Evolutionary conservation across 1,140 invertebrate species (phyloP).

Genomic region (Drosophila setifemur): DNA sequence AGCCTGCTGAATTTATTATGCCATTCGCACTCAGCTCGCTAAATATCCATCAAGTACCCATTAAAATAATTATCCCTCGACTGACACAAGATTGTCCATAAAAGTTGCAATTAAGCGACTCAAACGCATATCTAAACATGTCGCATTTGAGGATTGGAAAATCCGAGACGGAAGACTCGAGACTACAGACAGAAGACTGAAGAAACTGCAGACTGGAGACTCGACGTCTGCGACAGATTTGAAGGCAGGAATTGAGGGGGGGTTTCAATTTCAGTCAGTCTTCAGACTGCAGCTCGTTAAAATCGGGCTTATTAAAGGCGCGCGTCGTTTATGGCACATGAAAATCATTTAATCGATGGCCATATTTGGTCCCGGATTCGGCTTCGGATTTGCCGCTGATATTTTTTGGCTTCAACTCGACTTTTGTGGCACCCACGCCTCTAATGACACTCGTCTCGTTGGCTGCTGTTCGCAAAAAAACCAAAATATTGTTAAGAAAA

Average conservation of each 20-base stretch:
- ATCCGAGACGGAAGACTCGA: constrained; percentile 3
- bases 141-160: constrained; percentile 9
- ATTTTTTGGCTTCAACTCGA: constrained; percentile 15
- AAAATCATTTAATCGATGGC: constrained; percentile 78
- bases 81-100: constrained; percentile 62
- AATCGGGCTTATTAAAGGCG: constrained; percentile 72
- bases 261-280: constrained; percentile 56
- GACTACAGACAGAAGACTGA: constrained; percentile 10
- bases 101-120: constrained; percentile 75
- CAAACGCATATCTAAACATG: constrained; percentile 70
- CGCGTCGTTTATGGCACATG: constrained; percentile 78
- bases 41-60: constrained; percentile 67
- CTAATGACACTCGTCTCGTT: constrained; percentile 38
- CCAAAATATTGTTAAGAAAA: no score
- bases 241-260: constrained; percentile 18
- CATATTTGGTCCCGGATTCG: constrained; percentile 56
- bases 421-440: constrained; percentile 30
- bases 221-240: constrained; percentile 72
- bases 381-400: constrained; percentile 30
- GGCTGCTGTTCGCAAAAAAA: constrained; percentile 13
- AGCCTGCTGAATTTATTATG: constrained; percentile 48
- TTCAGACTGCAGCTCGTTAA: constrained; percentile 65
- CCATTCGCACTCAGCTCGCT: constrained; percentile 56
- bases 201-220: constrained; percentile 30
- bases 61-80: constrained; percentile 52